Base-by-base conservation (phyloP, 2,888 invertebrate genomes). In the Cerastis rubricosa region DNA sequence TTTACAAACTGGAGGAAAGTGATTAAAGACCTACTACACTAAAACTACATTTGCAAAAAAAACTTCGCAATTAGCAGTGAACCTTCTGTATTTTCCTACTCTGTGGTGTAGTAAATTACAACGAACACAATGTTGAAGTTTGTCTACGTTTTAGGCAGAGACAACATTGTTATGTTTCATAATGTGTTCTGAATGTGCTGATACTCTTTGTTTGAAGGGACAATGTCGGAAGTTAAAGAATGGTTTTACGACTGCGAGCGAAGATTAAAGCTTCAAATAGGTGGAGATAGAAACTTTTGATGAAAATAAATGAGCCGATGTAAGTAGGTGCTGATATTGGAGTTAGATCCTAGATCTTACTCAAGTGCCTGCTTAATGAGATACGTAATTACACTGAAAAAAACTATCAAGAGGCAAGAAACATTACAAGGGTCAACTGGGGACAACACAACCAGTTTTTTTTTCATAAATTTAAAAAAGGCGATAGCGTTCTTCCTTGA, bases 41-140 rank as follows among this genome's bases (percentile, higher is more conserved):
- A 57, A 29, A 25, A 17, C 8, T 35, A 61, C 19, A 19, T 61
- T 61, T 9, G 29, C 35, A 25, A n/a, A 25, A 25, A 43, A n/a
- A 12, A n/a, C n/a, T 35, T 63, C 22, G 9, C 19, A 51, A 25
- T 45, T 19, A 14, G 14, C 3, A 66, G n/a, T 64, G 0, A 35
- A 25, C 43, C 54, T 80, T 80, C 82, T 75, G 75, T 54, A 29
- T 25, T 57, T 57, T 29, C 7, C 14, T 71, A 63, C 7, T 54
- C 25, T 12, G 59, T 80, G 67, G 40, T 25, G 12, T 22, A 63
- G n/a, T 65, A 51, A 80, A 68, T 40, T 67, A 84, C 67, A 81
- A 57, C 14, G 66, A n/a, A 25, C 64, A 69, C 75, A 80, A 82
- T 80, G 68, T 54, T 54, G 64, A 82, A 82, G 71, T 85, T 84